phyloP scores from a whole-genome alignment of 2,797 vertebrate species.

The Poecilia gillii region DNA sequence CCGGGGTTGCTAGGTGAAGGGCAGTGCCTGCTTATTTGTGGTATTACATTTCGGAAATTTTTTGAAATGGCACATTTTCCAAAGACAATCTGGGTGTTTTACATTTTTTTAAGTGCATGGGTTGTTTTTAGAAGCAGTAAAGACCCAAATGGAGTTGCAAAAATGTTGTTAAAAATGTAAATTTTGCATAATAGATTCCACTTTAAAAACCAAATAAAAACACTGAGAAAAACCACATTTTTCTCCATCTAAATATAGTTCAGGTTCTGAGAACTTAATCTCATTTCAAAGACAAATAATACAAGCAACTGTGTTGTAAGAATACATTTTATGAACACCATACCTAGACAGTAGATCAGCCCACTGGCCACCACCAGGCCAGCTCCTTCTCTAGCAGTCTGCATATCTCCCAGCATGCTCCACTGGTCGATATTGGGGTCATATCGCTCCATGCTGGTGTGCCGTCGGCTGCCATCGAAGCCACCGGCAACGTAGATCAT shows the following conservation, averaged over 20 bases:
- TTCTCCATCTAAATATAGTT: background rate
- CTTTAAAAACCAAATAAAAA: too few relatives aligned
- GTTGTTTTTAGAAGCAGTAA: too few relatives aligned
- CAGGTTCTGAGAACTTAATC: background rate
- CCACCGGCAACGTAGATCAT: constrained; percentile 99
- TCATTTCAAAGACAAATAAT: background rate
- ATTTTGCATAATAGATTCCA: too few relatives aligned
- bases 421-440: constrained; percentile 99
- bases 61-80: too few relatives aligned
- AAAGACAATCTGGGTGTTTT: too few relatives aligned
- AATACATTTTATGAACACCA: background rate
- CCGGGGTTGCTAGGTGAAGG: too few relatives aligned
- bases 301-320: background rate
- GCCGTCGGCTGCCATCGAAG: constrained; percentile 95
- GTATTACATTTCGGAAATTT: too few relatives aligned
- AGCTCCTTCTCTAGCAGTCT: constrained; percentile 95
- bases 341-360: constrained; percentile 97
- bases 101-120: too few relatives aligned
- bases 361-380: constrained; percentile 96
- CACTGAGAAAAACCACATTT: background rate
- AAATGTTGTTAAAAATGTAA: too few relatives aligned
- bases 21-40: too few relatives aligned
- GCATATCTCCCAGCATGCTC: constrained; percentile 99
- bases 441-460: constrained; percentile 98
- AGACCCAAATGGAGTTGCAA: too few relatives aligned